Evolutionary conservation across 2,888 invertebrate species (phyloP).

Genomic region (Tanypteryx hageni): DNA sequence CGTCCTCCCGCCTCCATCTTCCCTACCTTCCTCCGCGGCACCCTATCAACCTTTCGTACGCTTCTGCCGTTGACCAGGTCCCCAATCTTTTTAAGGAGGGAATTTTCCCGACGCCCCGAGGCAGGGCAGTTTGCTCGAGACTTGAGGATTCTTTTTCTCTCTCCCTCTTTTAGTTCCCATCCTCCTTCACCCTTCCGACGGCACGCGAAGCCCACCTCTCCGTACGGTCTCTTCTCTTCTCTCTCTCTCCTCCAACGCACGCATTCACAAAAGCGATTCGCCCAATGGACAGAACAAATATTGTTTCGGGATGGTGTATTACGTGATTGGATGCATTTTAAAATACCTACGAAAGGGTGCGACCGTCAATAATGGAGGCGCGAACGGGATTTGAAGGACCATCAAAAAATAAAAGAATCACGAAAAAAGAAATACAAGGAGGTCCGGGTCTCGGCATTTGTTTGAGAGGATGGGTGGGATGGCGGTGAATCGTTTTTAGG

Average conservation of each 20-base stretch:
- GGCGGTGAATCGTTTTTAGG: no score
- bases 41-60: background rate
- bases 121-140: background rate
- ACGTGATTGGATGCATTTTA: no score
- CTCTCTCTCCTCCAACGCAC: background rate
- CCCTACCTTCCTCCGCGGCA: background rate
- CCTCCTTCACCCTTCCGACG: background rate
- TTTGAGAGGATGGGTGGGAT: background rate
- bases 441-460: background rate
- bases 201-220: background rate
- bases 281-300: background rate
- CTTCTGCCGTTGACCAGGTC: background rate
- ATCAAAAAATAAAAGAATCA: background rate
- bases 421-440: background rate
- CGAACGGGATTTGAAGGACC: background rate
- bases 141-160: background rate
- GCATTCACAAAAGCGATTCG: background rate
- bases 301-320: background rate
- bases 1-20: background rate
- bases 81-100: background rate
- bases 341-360: background rate
- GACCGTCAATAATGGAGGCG: background rate
- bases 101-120: background rate
- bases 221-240: no score
- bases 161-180: background rate